Percentiles rank a stretch among this genome's conserved stretches.
Conservation (phyloP, 2,113 vertebrate genomes). For the Heptranchias perlo region DNA sequence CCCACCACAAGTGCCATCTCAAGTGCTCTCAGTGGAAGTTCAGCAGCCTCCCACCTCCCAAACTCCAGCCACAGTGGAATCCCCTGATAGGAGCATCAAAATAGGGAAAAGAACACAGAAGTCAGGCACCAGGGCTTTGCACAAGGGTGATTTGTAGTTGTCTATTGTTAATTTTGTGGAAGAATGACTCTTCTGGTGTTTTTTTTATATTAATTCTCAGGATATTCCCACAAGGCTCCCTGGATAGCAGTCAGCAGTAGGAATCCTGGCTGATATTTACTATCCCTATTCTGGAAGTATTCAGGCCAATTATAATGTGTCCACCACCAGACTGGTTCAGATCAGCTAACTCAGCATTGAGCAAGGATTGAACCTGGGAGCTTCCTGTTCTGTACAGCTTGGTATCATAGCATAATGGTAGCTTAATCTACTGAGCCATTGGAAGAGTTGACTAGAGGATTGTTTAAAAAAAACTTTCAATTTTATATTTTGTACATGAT, state of each 20-base stretch:
- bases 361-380: not conserved
- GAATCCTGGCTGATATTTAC: not conserved
- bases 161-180: no score
- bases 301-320: not conserved
- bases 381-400: not conserved
- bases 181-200: no score
- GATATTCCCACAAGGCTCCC: not conserved
- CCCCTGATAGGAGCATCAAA: no score
- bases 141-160: no score
- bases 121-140: no score
- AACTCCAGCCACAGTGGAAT: no score
- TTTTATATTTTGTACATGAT: not conserved
- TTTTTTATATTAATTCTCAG: not conserved
- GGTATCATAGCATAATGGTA: no score
- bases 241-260: not conserved
- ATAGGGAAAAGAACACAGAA: no score
- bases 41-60: no score
- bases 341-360: not conserved
- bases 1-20: no score
- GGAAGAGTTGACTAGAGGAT: not conserved
- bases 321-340: not conserved
- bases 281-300: not conserved
- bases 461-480: not conserved
- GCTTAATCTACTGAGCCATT: not conserved
- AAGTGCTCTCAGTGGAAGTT: no score